phyloP scores from a whole-genome alignment of 2,888 invertebrate genomes.

The Caenorhabditis wallacei region DNA sequence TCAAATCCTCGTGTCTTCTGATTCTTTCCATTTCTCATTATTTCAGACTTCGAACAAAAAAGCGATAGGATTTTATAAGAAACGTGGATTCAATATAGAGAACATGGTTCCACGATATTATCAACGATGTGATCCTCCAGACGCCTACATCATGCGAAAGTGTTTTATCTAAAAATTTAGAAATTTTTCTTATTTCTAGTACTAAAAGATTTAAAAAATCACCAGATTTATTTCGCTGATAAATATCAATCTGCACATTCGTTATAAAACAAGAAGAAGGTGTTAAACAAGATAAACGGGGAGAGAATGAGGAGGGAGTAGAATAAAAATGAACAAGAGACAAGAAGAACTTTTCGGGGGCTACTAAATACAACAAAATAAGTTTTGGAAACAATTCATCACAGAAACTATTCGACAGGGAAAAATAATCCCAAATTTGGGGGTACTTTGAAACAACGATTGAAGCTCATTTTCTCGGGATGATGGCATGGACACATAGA shows the following conservation, averaged over 20 bases:
- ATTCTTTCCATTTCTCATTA: too few relatives aligned
- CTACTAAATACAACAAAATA: slow-evolving; percentile 57
- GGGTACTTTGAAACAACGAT: slow-evolving; percentile 40
- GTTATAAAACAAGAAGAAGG: slow-evolving; percentile 59
- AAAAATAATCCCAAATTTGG: not conserved
- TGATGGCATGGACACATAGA: slow-evolving; percentile 39
- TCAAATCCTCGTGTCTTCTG: too few relatives aligned
- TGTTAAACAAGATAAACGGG: slow-evolving; percentile 36
- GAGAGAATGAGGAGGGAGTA: too few relatives aligned
- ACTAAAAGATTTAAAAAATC: not conserved
- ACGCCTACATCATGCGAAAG: slow-evolving; percentile 63
- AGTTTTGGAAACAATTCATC: slow-evolving; percentile 56
- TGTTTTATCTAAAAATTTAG: not conserved
- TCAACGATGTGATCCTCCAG: slow-evolving; percentile 58
- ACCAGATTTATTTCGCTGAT: slow-evolving; percentile 30
- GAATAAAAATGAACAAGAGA: too few relatives aligned
- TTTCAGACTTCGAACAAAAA: slow-evolving; percentile 57
- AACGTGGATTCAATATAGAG: slow-evolving; percentile 54
- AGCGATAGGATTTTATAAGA: slow-evolving; percentile 64
- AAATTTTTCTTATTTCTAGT: not conserved
- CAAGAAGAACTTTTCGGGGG: slow-evolving; percentile 12
- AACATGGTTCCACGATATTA: slow-evolving; percentile 54
- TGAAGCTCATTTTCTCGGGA: slow-evolving; percentile 34
- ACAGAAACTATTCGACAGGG: slow-evolving; percentile 57
- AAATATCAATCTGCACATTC: slow-evolving; percentile 52